Evolutionary conservation across 1,140 invertebrate species (phyloP).

Genomic region (Bombus waltoni): DNA sequence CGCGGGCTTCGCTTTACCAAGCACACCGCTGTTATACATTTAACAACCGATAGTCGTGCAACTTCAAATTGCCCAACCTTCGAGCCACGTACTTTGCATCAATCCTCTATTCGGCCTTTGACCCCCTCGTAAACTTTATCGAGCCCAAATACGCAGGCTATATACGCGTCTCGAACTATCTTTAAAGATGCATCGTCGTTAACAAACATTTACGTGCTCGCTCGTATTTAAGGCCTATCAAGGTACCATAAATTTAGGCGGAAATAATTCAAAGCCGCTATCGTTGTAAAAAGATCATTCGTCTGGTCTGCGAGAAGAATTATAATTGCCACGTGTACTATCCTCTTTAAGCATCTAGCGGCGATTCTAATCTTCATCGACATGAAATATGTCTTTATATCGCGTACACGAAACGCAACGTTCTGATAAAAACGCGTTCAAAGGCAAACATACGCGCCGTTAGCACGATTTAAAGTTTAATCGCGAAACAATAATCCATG

Average conservation of each 20-base stretch:
- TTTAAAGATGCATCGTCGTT: neutral
- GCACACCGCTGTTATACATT: neutral
- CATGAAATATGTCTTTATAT: neutral
- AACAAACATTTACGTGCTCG: neutral
- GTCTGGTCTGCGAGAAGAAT: neutral
- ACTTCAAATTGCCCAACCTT: neutral
- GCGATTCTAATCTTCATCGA: neutral
- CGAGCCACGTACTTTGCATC: neutral
- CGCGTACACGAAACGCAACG: too few relatives aligned
- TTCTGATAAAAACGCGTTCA: neutral
- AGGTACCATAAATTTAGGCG: too few relatives aligned
- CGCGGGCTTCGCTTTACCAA: neutral
- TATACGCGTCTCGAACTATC: neutral
- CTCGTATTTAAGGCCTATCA: too few relatives aligned
- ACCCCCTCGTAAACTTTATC: neutral
- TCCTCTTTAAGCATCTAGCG: neutral
- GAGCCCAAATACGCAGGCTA: neutral
- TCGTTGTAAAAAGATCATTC: neutral
- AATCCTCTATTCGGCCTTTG: neutral
- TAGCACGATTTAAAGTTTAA: slow-evolving; percentile 3
- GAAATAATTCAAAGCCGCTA: neutral
- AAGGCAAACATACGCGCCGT: neutral
- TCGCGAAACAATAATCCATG: neutral
- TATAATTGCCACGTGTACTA: neutral
- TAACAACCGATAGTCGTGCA: neutral